Percentiles rank a stretch among this genome's conserved stretches.
phyloP scores from a whole-genome alignment of 1,140 invertebrate species.

The Yoshiicerus persimilis region DNA sequence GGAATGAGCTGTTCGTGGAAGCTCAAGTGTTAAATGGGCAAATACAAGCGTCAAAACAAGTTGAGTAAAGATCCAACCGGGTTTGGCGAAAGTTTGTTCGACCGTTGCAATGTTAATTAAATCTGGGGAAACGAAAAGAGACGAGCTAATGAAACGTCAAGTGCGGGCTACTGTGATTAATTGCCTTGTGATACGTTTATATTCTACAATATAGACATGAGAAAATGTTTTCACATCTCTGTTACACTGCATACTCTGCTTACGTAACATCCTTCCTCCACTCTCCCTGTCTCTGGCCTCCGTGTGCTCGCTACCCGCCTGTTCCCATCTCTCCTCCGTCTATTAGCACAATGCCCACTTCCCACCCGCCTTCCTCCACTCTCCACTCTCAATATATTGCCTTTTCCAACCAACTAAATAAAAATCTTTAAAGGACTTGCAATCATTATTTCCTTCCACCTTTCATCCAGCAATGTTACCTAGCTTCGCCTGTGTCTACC shows the following conservation, averaged over 20 bases:
- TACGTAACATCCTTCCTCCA: background rate
- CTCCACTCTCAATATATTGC: background rate
- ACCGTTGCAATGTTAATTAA: constrained; percentile 51
- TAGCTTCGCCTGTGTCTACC: background rate
- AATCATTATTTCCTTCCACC: constrained; percentile 29
- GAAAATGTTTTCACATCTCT: constrained; percentile 18
- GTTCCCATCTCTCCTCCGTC: background rate
- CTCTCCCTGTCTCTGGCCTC: background rate
- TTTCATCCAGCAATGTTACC: constrained; percentile 1
- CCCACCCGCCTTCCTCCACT: background rate
- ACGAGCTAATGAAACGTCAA: constrained; percentile 51
- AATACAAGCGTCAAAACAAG: constrained; percentile 49
- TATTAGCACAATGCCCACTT: background rate
- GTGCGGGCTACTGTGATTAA: constrained; percentile 51
- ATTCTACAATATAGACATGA: constrained; percentile 37
- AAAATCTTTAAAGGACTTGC: constrained; percentile 26
- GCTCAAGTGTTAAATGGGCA: constrained; percentile 48
- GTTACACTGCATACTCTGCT: background rate
- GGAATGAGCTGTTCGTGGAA: constrained; percentile 44
- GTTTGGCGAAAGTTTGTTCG: constrained; percentile 49
- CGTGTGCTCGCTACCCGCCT: background rate
- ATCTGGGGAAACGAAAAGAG: constrained; percentile 50
- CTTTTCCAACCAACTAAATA: background rate
- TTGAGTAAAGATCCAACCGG: constrained; percentile 45
- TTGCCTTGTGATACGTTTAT: constrained; percentile 50